Percentiles rank a stretch among this genome's conserved stretches.
Conservation (phyloP, 2,797 vertebrate species). For the Vireo griseus region DNA sequence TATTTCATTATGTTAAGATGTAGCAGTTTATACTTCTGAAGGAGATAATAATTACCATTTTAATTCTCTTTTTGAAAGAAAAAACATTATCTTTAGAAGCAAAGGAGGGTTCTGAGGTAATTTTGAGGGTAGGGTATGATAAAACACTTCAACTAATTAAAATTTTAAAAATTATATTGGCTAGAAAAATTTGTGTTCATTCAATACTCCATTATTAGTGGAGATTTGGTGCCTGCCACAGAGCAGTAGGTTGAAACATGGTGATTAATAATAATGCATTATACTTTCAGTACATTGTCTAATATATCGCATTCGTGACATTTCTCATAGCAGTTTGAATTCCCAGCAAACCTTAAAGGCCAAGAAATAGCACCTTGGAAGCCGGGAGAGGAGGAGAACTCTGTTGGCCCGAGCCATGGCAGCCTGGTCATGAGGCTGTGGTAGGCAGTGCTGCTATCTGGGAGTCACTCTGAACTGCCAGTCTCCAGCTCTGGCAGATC, state of each 20-base stretch:
- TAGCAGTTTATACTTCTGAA: not conserved
- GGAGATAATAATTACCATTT: not conserved
- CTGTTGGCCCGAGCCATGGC: not conserved
- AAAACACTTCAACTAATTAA: not conserved
- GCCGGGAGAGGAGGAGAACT: rapidly evolving
- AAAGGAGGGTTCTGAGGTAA: not conserved
- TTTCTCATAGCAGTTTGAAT: not conserved
- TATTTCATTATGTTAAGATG: not conserved
- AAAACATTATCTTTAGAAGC: not conserved
- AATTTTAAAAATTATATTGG: not conserved
- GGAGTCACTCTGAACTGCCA: not conserved
- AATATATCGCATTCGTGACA: not conserved
- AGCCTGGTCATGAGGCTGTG: not conserved
- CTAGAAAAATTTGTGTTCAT: not conserved
- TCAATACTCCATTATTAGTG: not conserved
- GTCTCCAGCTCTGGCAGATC: not conserved
- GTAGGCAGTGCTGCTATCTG: not conserved
- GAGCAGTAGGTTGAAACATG: not conserved
- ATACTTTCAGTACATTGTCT: not conserved
- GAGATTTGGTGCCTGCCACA: not conserved
- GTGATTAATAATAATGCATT: not conserved
- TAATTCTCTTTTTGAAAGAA: not conserved
- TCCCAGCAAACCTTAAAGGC: not conserved
- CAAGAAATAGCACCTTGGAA: not conserved
- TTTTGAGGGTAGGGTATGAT: not conserved